Conservation (phyloP, 2,113 vertebrate genomes). For the Lanius ludovicianus region DNA sequence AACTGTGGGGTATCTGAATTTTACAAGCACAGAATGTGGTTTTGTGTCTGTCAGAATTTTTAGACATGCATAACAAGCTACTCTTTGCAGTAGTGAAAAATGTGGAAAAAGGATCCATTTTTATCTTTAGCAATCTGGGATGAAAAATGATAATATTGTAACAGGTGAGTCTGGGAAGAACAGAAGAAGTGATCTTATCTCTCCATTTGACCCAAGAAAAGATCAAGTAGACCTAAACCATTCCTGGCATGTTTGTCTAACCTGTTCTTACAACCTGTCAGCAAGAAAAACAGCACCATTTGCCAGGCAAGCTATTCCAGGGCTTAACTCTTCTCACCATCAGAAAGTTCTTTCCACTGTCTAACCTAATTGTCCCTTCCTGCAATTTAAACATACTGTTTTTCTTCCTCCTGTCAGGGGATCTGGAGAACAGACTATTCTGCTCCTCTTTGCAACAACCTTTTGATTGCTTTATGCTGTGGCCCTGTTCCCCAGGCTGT, state of each 20-base stretch:
- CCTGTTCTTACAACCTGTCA: conserved; percentile 49
- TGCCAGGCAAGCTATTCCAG: not conserved
- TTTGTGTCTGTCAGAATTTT: conserved; percentile 10
- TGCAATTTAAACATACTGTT: conserved; percentile 7
- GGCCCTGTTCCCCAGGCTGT: not conserved
- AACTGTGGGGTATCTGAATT: not conserved
- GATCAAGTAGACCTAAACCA: conserved; percentile 44
- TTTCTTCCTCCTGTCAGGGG: conserved; percentile 3
- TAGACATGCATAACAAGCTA: not conserved
- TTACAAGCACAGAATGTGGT: not conserved
- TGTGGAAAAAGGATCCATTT: not conserved
- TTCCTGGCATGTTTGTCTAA: conserved; percentile 49
- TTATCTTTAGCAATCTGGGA: not conserved
- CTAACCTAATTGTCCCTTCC: conserved; percentile 40
- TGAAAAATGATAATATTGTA: conserved; percentile 16
- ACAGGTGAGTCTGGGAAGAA: conserved; percentile 10
- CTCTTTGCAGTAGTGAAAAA: not conserved
- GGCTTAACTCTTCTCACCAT: not conserved
- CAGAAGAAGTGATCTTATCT: conserved; percentile 34
- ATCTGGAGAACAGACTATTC: not conserved
- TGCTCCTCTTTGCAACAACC: not conserved
- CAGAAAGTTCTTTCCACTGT: conserved; percentile 30
- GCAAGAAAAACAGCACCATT: conserved; percentile 34
- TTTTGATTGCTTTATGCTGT: not conserved
- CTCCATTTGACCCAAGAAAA: conserved; percentile 16